Evolutionary conservation across 2,797 vertebrate species (phyloP).

Genomic region (Huso huso): DNA sequence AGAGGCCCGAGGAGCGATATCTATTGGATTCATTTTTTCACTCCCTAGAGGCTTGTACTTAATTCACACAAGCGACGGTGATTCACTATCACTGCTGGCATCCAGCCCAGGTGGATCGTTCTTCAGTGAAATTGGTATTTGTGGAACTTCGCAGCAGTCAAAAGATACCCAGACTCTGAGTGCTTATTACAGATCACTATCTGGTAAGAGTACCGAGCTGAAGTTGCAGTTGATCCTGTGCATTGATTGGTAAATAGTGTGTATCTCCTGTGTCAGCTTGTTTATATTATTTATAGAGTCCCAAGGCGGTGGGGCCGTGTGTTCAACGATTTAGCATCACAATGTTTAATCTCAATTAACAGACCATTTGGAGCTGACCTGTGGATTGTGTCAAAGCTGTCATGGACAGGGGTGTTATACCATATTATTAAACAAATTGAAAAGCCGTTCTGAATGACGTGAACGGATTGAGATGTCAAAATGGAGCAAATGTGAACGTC

Average conservation of each 20-base stretch:
- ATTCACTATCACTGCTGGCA: slow-evolving; percentile 6
- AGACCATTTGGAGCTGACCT: neutral
- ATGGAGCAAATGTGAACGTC: no score
- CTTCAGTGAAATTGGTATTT: slow-evolving; percentile 7
- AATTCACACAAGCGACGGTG: slow-evolving; percentile 8
- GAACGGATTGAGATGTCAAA: no score
- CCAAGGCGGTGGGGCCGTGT: neutral
- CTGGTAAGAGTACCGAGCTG: neutral
- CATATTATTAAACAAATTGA: no score
- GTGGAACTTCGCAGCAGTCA: neutral
- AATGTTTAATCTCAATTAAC: neutral
- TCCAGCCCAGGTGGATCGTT: slow-evolving; percentile 3
- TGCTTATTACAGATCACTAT: slow-evolving; percentile 1
- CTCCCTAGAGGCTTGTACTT: slow-evolving; percentile 6
- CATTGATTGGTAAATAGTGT: neutral
- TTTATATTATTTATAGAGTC: neutral
- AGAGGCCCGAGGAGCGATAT: slow-evolving; percentile 3
- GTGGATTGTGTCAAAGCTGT: neutral
- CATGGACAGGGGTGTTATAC: neutral
- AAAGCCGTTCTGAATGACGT: no score
- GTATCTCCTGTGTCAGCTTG: neutral
- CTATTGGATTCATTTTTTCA: slow-evolving; percentile 3
- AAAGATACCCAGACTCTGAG: neutral
- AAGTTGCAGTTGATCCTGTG: neutral
- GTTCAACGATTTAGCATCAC: neutral